Evolutionary conservation across 1,140 invertebrate species (phyloP).

Genomic region (Hylaeus volcanicus): DNA sequence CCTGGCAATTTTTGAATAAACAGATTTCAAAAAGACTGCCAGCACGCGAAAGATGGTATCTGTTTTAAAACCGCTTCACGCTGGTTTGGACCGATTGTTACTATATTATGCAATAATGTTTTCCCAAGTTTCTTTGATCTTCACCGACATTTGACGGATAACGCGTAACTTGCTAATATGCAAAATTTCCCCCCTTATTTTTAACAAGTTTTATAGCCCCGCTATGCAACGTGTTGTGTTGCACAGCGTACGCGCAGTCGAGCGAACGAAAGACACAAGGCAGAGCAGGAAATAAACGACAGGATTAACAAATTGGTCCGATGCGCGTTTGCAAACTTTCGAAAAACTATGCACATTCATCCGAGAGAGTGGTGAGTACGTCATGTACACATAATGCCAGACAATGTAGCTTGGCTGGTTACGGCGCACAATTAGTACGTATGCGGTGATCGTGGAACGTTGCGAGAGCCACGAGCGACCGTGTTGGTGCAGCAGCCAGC

Average conservation of each 20-base stretch:
- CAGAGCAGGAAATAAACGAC: neutral
- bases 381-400: constrained; percentile 60
- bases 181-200: too few species aligned
- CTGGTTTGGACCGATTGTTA: too few species aligned
- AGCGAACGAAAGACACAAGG: constrained; percentile 1
- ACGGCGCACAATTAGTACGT: constrained; percentile 69
- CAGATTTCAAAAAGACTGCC: too few species aligned
- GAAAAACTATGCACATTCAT: constrained; percentile 8
- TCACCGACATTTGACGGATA: too few species aligned
- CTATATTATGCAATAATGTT: too few species aligned
- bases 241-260: constrained; percentile 22
- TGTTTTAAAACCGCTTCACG: too few species aligned
- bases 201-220: too few species aligned
- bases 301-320: neutral
- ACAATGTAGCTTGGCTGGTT: constrained; percentile 66
- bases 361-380: constrained; percentile 42
- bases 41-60: too few species aligned
- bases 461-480: constrained; percentile 27
- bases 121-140: too few species aligned
- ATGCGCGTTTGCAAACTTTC: neutral
- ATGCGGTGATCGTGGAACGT: constrained; percentile 58
- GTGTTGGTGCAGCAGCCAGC: constrained; percentile 29
- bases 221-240: too few species aligned
- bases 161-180: too few species aligned
- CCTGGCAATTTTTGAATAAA: too few species aligned